phyloP scores from a whole-genome alignment of 2,113 vertebrate species.

The Dolichallabes microphthalmus region DNA sequence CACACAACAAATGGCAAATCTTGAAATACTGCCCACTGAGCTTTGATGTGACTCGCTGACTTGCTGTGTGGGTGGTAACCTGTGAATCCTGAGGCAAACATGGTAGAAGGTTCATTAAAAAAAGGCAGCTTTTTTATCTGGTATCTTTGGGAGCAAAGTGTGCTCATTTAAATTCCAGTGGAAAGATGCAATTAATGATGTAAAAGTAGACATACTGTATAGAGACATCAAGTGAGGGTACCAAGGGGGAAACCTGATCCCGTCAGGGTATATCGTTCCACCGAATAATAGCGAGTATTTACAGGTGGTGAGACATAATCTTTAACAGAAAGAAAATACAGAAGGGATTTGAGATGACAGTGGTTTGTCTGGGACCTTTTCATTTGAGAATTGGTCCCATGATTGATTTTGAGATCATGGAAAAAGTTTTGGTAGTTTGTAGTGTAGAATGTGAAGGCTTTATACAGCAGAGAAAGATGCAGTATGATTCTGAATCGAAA shows the following conservation, averaged over 20 bases:
- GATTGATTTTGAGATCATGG: background rate
- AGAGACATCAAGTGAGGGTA: background rate
- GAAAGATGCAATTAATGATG: background rate
- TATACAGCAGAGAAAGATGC: background rate
- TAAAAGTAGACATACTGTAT: background rate
- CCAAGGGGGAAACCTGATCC: background rate
- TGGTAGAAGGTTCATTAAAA: background rate
- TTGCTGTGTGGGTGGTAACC: constrained; percentile 10
- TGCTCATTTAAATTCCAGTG: background rate
- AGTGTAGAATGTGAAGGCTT: background rate
- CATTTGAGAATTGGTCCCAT: background rate
- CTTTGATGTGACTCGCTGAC: constrained; percentile 9
- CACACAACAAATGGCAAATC: background rate
- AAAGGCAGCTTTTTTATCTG: background rate
- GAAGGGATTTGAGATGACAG: background rate
- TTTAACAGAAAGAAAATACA: background rate
- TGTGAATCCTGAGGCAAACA: constrained; percentile 3
- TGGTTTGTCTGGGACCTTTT: too few species aligned
- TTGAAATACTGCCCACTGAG: constrained; percentile 3
- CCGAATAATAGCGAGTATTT: background rate
- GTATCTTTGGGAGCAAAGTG: background rate
- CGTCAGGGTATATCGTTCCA: background rate
- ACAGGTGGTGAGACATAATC: background rate
- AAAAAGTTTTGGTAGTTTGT: background rate
- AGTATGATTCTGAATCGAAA: background rate